A percentile compares a stretch with the other conserved stretches of the same genome.
phyloP scores from a whole-genome alignment of 1,140 invertebrate genomes.

The Prorops nasuta region DNA sequence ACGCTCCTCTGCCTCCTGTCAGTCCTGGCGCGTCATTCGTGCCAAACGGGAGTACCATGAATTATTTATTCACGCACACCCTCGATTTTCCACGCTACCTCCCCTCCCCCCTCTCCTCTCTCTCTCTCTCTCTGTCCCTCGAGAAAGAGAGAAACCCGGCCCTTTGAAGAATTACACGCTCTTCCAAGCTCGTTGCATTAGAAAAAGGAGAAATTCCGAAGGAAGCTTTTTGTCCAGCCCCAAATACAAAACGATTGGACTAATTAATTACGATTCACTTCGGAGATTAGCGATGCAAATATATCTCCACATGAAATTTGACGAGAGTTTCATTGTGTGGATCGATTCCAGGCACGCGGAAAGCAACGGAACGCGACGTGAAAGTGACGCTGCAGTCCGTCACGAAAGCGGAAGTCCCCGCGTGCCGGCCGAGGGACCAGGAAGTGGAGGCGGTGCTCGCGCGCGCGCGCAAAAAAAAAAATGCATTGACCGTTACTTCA shows the following conservation, averaged over 20 bases:
- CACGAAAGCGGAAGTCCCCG: constrained; percentile 33
- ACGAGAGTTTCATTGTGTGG: too few species aligned
- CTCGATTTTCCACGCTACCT: constrained; percentile 34
- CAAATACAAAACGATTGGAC: too few species aligned
- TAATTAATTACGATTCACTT: too few species aligned
- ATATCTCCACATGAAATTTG: too few species aligned
- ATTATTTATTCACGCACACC: constrained; percentile 40
- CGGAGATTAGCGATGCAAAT: too few species aligned
- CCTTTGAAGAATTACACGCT: too few species aligned
- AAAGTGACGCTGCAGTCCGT: constrained; percentile 35
- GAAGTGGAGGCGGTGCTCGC: constrained; percentile 11
- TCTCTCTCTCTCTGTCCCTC: not conserved
- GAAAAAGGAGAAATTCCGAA: too few species aligned
- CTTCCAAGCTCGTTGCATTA: too few species aligned
- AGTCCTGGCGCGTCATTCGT: constrained; percentile 32
- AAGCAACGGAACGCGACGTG: constrained; percentile 35
- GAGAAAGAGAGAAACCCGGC: too few species aligned
- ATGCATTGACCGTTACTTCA: too few species aligned
- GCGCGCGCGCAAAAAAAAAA: too few species aligned
- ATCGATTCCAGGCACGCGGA: constrained; percentile 20
- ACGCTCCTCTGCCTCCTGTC: constrained; percentile 42
- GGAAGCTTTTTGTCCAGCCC: too few species aligned
- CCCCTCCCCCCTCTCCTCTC: not conserved
- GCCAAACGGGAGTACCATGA: constrained; percentile 32
- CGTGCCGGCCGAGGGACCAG: constrained; percentile 12